Base-by-base conservation (phyloP, 2,888 invertebrate genomes). In the Brachylomia viminalis region DNA sequence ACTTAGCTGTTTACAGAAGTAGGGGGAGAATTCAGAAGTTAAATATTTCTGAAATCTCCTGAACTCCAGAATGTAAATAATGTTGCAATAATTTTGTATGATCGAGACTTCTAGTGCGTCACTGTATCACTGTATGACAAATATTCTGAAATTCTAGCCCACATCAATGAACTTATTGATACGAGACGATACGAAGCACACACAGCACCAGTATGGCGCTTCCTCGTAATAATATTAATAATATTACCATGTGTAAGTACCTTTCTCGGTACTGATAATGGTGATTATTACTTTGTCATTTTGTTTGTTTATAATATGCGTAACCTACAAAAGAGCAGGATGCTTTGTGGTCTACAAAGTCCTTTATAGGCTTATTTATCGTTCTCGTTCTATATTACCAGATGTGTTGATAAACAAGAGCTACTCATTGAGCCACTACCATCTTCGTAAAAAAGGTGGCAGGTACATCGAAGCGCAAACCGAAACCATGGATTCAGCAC, bases 121-220 rank as follows among this genome's bases (percentile, higher is more conserved):
- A 79, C 38, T 45, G 2, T 47, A 38, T 30, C 30, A 77, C 2
- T 54, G 64, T 56, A 27, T 58, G 45, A 56, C 13, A 77, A 77
- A 75, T 56, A 61, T 79, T 77, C 69, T 84, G 75, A 74, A 84
- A 77, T 72, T 45, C 38, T 58, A 67, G 64, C n/a, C 64, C 33
- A n/a, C 3, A 56, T 54, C 38, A 70, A 52, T 66, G 68, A 42
- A 49, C 23, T 65, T 64, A 23, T 47, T 62, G 56, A 59, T 58
- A 73, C 2, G 66, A 74, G 33, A 30, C 72, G 65, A 59, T 67
- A 45, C 0, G 52, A 56, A 23, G 20, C 59, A 65, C 71, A 68
- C 38, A 70, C 30, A 74, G 49, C 74, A 27, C 45, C 47, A 49
- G n/a, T 72, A 49, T 33, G 27, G 23, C 23, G 7, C 33, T 86